Conservation (phyloP, 2,888 invertebrate genomes). For the Caenorhabditis uteleia region DNA sequence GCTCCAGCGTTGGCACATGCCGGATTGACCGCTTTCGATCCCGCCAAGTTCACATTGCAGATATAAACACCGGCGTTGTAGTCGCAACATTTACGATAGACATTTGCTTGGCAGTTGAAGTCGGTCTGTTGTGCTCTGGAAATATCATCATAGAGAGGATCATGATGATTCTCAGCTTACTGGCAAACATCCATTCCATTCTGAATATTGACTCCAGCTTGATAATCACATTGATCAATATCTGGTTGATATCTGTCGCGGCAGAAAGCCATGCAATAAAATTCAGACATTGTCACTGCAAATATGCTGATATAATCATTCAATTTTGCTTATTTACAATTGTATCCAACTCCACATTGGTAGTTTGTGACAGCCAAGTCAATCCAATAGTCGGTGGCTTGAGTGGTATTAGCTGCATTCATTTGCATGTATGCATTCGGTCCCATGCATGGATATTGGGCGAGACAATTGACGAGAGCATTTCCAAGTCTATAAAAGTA, state of each 20-base stretch:
- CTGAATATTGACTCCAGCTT: slow-evolving; percentile 19
- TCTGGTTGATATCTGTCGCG: slow-evolving; percentile 33
- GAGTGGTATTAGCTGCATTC: slow-evolving; percentile 40
- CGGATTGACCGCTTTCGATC: slow-evolving; percentile 30
- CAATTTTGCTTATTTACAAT: slow-evolving; percentile 22
- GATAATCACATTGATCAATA: slow-evolving; percentile 36
- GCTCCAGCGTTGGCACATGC: slow-evolving; percentile 31
- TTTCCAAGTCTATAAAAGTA: slow-evolving; percentile 38
- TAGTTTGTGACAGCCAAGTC: slow-evolving; percentile 46
- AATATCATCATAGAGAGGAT: background rate
- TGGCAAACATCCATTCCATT: slow-evolving; percentile 32
- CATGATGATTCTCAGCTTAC: slow-evolving; percentile 1
- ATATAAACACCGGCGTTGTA: slow-evolving; percentile 45
- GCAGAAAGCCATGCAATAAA: slow-evolving; percentile 49
- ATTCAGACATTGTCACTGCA: slow-evolving; percentile 45
- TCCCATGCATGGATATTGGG: slow-evolving; percentile 35
- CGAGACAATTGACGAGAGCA: slow-evolving; percentile 28
- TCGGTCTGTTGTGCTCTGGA: slow-evolving; percentile 38
- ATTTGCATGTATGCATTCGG: slow-evolving; percentile 33
- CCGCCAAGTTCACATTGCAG: slow-evolving; percentile 36
- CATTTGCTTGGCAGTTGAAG: slow-evolving; percentile 39
- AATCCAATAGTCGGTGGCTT: slow-evolving; percentile 47
- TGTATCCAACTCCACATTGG: slow-evolving; percentile 46
- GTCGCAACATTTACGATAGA: slow-evolving; percentile 40
- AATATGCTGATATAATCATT: background rate